Base-by-base conservation (phyloP, 2,797 vertebrate species). In the Pseudotriccus pelzelni region DNA sequence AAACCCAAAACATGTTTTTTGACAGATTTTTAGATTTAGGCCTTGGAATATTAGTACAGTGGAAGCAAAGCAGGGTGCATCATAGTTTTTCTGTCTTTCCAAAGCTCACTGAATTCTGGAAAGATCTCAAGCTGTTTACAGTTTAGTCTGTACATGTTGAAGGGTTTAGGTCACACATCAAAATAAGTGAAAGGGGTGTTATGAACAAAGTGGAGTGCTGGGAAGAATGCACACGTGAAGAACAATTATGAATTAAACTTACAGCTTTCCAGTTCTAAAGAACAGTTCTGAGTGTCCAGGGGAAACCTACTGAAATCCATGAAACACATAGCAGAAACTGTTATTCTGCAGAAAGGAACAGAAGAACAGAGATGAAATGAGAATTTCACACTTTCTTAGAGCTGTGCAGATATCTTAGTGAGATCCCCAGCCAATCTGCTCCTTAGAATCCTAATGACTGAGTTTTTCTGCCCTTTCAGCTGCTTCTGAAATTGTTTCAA, bases 271-370 rank as follows among this genome's bases (percentile, higher is more conserved):
- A 99, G 98, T 97, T 99, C 98, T 94, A 99, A 98, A 93, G 99
- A 99, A 94, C 99, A 99, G 82, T 99, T 99, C 97, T 99, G 99
- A 77, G 98, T 99, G 96, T 99, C 99, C 97, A 99, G 98, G 92
- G 99, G 99, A 97, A 99, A 99, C 92, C 98, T 98, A 79, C 98
- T 99, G 98, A 99, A 99, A 98, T 99, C 99, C 98, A 99, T 99
- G 53, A 99, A 99, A 95, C 99, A 99, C 95, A 99, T 98, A 37
- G 99, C 98, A 12, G 98, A 99, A 96, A 99, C 98, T 19, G 99
- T 99, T 97, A 99, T 98, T 98, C 99, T 99, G 92, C 59, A 98
- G 78, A 86, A 86, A 83, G 53, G 72, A 90, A 36, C 10, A 96
- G 68, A 95, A 73, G 96, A 87, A 17, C 79, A 88, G 49, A 74